Base-by-base conservation (phyloP, 2,797 vertebrate species). In the Neosalanx taihuensis region DNA sequence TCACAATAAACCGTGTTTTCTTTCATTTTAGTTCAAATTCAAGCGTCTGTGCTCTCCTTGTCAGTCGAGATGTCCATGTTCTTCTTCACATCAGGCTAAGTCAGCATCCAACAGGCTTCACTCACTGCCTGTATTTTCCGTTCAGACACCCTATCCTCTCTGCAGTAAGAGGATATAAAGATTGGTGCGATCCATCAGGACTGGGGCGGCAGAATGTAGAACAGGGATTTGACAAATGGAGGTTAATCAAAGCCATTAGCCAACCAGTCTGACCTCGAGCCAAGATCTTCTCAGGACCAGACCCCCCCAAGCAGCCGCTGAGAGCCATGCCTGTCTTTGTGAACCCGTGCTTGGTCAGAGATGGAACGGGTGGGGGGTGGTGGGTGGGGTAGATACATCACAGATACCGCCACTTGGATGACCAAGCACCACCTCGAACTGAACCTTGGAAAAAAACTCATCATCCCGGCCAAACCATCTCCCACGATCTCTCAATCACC, bases 81-180 rank as follows among this genome's bases (percentile, higher is more conserved):
- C 23, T 1, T 46, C 17, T 23, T 51, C 26, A 31, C 64, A 65
- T 13, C 13, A 62, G 29, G 60, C 23, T n/a, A 53, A 29, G 17
- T 6, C 9, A n/a, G 30, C 51, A 61, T 74, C 60, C 64, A 77
- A 31, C 61, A 49, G 23, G 81, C 79, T 41, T 68, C 73, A 61
- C 3, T 81, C 76, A 59, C 49, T 68, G 57, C 53, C 10, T 58
- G 72, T 69, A 57, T 74, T 72, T 85, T 79, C 81, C 76, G 67
- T 76, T 67, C 72, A 30, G 89, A 85, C 72, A 90, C 76, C 58
- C 79, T 81, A 91, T 82, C 82, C 78, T 69, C 63, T 2, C 5
- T 37, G 7, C 41, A 20, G 88, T 86, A 89, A 91, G 82, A 78
- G 69, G 87, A 90, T 75, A 83, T 76, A 85, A 79, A 79, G 74